Conservation (phyloP, 2,113 vertebrate genomes). For the Saimiri boliviensis region DNA sequence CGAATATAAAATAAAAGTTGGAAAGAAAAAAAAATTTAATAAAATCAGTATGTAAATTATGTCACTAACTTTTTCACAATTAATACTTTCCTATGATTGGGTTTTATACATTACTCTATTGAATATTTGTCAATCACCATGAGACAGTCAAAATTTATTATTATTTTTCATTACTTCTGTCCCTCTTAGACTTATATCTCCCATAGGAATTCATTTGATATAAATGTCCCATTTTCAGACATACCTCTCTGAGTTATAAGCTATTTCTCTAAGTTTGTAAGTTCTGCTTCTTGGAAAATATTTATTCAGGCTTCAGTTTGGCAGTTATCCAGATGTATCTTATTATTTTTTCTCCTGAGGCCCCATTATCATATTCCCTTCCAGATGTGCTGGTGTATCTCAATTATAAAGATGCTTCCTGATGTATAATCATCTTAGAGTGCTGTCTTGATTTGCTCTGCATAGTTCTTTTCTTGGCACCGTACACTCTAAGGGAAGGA, state of each 20-base stretch:
- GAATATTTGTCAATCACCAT: slow-evolving; percentile 26
- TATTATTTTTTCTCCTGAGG: slow-evolving; percentile 12
- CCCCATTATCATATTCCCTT: not conserved
- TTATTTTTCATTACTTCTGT: slow-evolving; percentile 37
- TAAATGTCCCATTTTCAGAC: slow-evolving; percentile 48
- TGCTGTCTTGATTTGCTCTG: not conserved
- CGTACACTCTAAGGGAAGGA: not conserved
- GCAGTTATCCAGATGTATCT: not conserved
- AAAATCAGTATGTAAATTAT: not conserved
- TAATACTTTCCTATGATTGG: slow-evolving; percentile 43
- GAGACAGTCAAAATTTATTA: slow-evolving; percentile 29
- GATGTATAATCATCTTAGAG: not conserved
- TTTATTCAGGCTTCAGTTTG: slow-evolving; percentile 23
- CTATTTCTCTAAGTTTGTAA: not conserved
- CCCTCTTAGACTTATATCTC: not conserved
- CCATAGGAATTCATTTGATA: not conserved
- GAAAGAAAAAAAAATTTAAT: no score
- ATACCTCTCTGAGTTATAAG: slow-evolving; percentile 11
- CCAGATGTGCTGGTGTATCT: not conserved
- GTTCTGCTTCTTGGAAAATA: slow-evolving; percentile 24
- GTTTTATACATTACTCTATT: slow-evolving; percentile 35
- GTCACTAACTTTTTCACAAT: not conserved
- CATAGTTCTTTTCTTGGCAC: not conserved
- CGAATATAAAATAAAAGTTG: no score
- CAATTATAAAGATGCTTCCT: not conserved